Conservation (phyloP, 2,113 vertebrate species). For the Holacanthus passer region DNA sequence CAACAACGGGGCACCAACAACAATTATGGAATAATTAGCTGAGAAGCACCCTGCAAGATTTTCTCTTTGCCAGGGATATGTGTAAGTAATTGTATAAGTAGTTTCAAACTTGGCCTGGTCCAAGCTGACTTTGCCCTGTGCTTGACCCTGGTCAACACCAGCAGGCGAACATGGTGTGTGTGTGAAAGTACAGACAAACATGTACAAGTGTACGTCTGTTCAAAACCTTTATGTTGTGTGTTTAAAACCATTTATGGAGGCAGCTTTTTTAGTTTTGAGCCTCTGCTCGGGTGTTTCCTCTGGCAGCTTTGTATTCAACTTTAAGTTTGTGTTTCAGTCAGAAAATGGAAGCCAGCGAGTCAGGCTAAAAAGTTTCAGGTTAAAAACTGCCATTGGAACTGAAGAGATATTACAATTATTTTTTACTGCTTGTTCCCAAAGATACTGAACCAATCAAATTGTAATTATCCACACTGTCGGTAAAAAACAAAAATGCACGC, state of each 20-base stretch:
- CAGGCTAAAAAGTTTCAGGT: not conserved
- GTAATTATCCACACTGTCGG: not conserved
- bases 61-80: constrained; percentile 65
- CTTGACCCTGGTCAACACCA: constrained; percentile 29
- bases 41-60: constrained; percentile 63
- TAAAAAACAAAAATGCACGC: not conserved
- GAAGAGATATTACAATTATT: not conserved
- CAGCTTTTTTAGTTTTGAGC: not conserved
- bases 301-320: not conserved
- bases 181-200: constrained; percentile 3
- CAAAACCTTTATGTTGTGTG: not conserved
- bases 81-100: constrained; percentile 74
- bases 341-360: not conserved
- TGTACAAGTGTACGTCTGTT: not conserved
- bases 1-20: constrained; percentile 74
- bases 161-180: not conserved
- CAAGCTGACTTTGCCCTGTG: constrained; percentile 53
- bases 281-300: not conserved
- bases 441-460: not conserved
- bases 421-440: not conserved
- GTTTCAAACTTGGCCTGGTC: constrained; percentile 53
- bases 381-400: not conserved
- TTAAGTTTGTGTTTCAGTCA: not conserved
- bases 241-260: constrained; percentile 5
- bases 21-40: constrained; percentile 82